These are phyloP conservation scores for Sebastes cheni DNA, from an alignment of 2,797 vertebrate species.

Conservation along the genomic window DNA sequence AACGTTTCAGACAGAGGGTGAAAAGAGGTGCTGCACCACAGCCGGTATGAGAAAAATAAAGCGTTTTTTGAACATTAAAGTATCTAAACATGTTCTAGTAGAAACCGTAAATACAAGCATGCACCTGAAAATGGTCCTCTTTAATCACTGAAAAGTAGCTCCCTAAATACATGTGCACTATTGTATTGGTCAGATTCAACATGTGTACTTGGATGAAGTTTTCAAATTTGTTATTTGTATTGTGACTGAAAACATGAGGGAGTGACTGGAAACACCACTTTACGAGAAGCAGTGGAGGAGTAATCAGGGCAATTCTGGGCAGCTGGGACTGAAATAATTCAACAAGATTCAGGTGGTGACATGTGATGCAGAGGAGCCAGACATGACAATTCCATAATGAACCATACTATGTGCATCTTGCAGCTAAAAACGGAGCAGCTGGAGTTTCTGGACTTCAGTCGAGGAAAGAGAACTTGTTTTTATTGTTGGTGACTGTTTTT, in stretches of 20 bases:
- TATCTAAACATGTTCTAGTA: no score
- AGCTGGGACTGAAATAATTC: neutral
- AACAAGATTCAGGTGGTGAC: conserved; percentile 9
- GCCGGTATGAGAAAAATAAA: no score
- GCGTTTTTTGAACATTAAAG: no score
- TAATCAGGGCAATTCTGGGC: neutral
- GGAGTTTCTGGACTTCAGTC: neutral
- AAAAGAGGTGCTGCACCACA: no score
- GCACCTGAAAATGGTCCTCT: neutral
- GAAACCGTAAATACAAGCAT: no score
- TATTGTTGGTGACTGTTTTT: neutral
- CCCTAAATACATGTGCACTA: neutral
- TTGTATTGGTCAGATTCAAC: neutral
- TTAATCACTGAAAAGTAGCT: neutral
- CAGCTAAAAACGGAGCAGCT: neutral
- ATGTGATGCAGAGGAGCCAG: neutral
- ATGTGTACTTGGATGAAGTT: neutral
- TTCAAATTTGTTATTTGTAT: neutral
- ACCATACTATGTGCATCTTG: neutral
- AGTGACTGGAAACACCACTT: neutral
- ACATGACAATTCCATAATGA: neutral
- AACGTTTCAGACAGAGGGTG: no score
- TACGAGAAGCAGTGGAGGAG: neutral
- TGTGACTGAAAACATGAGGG: neutral
- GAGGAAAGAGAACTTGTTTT: neutral